These are phyloP conservation scores for Puffinus mauretanicus DNA, from an alignment of 2,113 vertebrate genomes.

Conservation along the genomic window DNA sequence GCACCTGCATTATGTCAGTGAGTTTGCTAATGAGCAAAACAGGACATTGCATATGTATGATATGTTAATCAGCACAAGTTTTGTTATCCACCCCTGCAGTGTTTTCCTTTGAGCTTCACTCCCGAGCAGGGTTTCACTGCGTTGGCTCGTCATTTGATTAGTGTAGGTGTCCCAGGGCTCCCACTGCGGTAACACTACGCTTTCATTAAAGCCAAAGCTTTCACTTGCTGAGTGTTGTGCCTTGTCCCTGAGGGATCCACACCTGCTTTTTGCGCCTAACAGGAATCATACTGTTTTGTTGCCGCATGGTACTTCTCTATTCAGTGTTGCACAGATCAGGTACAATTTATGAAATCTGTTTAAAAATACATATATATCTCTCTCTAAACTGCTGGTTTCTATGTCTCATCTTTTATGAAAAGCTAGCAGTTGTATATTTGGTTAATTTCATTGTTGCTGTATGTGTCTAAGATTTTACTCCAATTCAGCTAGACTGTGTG, in stretches of 20 bases:
- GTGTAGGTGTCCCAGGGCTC: neutral
- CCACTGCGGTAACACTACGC: neutral
- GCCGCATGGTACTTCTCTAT: neutral
- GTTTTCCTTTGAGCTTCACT: neutral
- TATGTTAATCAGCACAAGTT: neutral
- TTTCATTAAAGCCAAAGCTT: neutral
- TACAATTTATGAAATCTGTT: neutral
- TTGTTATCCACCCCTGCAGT: neutral
- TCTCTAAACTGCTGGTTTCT: neutral
- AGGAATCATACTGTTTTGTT: neutral
- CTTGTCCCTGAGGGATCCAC: neutral
- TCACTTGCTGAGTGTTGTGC: neutral
- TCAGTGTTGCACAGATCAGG: neutral
- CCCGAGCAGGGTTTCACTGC: neutral
- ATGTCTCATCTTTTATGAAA: neutral
- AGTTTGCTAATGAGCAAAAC: neutral
- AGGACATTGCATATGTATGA: neutral
- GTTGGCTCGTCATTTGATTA: rapidly evolving
- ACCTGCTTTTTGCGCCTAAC: neutral
- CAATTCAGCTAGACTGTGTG: neutral
- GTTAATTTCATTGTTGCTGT: neutral
- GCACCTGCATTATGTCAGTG: neutral
- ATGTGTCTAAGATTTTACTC: neutral
- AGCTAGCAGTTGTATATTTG: neutral
- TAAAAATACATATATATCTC: neutral